phyloP scores from a whole-genome alignment of 2,797 vertebrate species.

The Miichthys miiuy region DNA sequence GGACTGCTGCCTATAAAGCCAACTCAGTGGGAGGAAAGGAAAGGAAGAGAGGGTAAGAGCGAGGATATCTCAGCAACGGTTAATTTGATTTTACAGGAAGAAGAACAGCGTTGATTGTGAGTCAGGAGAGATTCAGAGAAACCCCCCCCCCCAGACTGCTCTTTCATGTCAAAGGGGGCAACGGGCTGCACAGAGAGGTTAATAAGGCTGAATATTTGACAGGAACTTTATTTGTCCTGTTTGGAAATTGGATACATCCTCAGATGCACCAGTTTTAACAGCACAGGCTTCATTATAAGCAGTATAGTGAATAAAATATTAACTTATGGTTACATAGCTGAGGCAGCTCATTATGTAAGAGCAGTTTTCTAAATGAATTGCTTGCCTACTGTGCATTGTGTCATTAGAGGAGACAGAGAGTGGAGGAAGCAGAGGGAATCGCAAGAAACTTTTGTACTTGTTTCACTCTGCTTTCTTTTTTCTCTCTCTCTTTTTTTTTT shows the following conservation, averaged over 20 bases:
- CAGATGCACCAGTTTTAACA: constrained; percentile 46
- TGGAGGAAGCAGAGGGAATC: not conserved
- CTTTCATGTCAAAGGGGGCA: constrained; percentile 59
- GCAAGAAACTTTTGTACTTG: constrained; percentile 19
- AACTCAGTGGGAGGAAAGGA: constrained; percentile 72
- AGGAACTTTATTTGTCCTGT: constrained; percentile 38
- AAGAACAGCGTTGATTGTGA: constrained; percentile 68
- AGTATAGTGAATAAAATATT: constrained; percentile 62
- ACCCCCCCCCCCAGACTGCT: constrained; percentile 47
- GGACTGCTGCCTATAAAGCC: constrained; percentile 78
- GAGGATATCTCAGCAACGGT: constrained; percentile 62
- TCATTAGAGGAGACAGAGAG: constrained; percentile 37
- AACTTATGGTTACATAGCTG: constrained; percentile 54
- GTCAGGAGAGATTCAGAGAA: constrained; percentile 58
- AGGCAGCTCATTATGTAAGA: constrained; percentile 64
- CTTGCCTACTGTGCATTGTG: constrained; percentile 34
- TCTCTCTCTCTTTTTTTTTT: too few relatives aligned
- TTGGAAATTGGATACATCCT: constrained; percentile 48
- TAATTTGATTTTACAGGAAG: constrained; percentile 76
- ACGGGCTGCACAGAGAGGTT: constrained; percentile 37
- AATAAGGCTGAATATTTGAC: constrained; percentile 56
- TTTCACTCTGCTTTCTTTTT: not conserved
- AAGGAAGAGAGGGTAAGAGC: constrained; percentile 35
- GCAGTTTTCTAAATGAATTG: constrained; percentile 59
- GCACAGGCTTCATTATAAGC: constrained; percentile 59